Percentiles rank a stretch among this genome's conserved stretches.
Evolutionary conservation across 2,888 invertebrate genomes (phyloP).

Genomic region (Deladenus siricidicola): DNA sequence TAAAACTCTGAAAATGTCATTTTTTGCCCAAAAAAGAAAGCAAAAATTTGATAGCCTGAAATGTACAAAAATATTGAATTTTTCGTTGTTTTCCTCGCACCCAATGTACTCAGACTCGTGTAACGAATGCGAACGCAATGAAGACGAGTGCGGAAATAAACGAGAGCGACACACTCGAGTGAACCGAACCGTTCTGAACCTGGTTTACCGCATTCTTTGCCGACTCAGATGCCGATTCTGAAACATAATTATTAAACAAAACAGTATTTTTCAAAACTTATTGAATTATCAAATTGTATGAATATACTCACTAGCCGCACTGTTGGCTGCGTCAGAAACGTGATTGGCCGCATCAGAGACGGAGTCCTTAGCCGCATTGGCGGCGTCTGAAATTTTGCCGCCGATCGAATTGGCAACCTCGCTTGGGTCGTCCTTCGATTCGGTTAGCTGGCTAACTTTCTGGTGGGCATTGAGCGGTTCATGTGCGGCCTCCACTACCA

Average conservation of each 20-base stretch:
- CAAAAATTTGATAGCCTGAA: no score
- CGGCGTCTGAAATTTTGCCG: background rate
- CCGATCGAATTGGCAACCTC: background rate
- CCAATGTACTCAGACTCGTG: no score
- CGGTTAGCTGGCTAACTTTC: background rate
- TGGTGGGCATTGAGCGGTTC: background rate
- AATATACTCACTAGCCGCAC: background rate
- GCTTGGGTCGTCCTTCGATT: background rate
- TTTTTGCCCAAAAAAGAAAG: no score
- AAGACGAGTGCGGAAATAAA: background rate
- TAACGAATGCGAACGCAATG: background rate
- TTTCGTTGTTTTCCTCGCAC: no score
- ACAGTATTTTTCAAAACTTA: background rate
- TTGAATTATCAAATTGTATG: background rate
- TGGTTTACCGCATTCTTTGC: background rate
- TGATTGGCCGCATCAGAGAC: background rate
- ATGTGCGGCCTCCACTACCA: background rate
- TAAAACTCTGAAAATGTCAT: no score
- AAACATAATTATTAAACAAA: background rate
- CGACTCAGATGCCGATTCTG: background rate
- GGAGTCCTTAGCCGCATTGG: background rate
- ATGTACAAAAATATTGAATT: no score
- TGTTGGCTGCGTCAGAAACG: background rate
- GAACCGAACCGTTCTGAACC: background rate
- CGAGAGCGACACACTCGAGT: no score